phyloP scores from a whole-genome alignment of 2,888 invertebrate species.

The Caenorhabditis afra region DNA sequence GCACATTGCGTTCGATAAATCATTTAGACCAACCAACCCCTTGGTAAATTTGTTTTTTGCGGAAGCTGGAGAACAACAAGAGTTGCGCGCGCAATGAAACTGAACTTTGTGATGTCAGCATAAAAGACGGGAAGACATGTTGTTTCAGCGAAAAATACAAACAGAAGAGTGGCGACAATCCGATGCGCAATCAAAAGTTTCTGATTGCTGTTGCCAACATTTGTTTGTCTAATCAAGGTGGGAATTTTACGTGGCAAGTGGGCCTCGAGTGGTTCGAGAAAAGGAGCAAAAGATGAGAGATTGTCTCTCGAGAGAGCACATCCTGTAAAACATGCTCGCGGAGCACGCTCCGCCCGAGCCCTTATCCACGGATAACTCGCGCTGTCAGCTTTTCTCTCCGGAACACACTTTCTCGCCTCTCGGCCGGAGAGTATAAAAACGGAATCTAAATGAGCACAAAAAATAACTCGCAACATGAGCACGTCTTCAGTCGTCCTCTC shows the following conservation, averaged over 20 bases:
- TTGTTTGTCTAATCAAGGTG: slow-evolving; percentile 1
- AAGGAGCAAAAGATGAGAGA: slow-evolving; percentile 50
- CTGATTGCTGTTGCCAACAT: slow-evolving; percentile 16
- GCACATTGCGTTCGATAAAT: slow-evolving; percentile 9
- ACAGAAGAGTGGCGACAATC: slow-evolving; percentile 8
- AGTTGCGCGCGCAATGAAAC: slow-evolving; percentile 17
- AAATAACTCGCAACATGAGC: slow-evolving; percentile 10
- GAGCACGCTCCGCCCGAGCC: slow-evolving; percentile 37
- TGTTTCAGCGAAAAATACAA: slow-evolving; percentile 44
- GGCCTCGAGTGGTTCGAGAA: slow-evolving; percentile 15
- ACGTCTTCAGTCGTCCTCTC: slow-evolving; percentile 24
- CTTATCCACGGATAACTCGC: slow-evolving; percentile 38
- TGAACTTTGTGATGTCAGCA: slow-evolving; percentile 39
- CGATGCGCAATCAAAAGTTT: slow-evolving; percentile 26
- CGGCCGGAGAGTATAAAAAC: slow-evolving; percentile 34
- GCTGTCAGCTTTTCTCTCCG: slow-evolving; percentile 34
- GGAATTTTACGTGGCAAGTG: slow-evolving; percentile 10
- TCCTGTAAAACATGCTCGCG: slow-evolving; percentile 32
- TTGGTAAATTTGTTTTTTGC: neutral
- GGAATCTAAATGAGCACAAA: slow-evolving; percentile 15
- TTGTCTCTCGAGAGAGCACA: slow-evolving; percentile 39
- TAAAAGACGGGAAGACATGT: slow-evolving; percentile 29
- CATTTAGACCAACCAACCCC: neutral
- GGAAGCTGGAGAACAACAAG: neutral
- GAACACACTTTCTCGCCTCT: slow-evolving; percentile 19